These are phyloP conservation scores for Syngnathus acus DNA, from an alignment of 2,797 vertebrate species.

Conservation along the genomic window DNA sequence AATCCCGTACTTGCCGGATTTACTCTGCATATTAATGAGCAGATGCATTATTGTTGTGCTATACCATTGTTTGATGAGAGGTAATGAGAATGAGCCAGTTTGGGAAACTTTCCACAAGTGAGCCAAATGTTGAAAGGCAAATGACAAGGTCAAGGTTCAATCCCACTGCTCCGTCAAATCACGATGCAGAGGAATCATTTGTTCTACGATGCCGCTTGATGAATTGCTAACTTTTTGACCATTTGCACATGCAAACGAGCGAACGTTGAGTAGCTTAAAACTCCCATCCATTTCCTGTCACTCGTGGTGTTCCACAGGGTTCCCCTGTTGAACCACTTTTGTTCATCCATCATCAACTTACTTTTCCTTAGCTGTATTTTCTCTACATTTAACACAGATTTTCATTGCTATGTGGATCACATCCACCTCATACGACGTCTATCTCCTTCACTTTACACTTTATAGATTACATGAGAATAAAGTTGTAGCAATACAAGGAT, in stretches of 20 bases:
- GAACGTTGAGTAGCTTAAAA: too few species aligned
- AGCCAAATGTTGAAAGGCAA: constrained; percentile 4
- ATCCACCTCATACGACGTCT: too few species aligned
- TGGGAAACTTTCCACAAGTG: not conserved
- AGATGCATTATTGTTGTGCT: constrained; percentile 8
- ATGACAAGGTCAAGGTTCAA: not conserved
- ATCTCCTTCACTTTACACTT: not conserved
- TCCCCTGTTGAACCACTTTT: not conserved
- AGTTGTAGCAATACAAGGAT: not conserved
- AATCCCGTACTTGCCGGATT: constrained; percentile 4
- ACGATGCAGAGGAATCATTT: not conserved
- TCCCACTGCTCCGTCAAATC: not conserved
- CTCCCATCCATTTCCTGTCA: not conserved
- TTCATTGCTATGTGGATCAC: not conserved
- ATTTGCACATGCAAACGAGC: not conserved
- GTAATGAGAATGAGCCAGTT: not conserved
- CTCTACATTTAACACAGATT: not conserved
- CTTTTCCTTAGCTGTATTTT: not conserved
- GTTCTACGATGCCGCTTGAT: not conserved
- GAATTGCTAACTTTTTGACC: not conserved
- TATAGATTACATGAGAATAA: not conserved
- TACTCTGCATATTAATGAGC: constrained; percentile 10
- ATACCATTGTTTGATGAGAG: not conserved
- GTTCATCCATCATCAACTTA: not conserved
- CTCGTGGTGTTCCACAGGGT: not conserved